Evolutionary conservation across 2,888 invertebrate genomes (phyloP).

Genomic region (Danaus chrysippus): DNA sequence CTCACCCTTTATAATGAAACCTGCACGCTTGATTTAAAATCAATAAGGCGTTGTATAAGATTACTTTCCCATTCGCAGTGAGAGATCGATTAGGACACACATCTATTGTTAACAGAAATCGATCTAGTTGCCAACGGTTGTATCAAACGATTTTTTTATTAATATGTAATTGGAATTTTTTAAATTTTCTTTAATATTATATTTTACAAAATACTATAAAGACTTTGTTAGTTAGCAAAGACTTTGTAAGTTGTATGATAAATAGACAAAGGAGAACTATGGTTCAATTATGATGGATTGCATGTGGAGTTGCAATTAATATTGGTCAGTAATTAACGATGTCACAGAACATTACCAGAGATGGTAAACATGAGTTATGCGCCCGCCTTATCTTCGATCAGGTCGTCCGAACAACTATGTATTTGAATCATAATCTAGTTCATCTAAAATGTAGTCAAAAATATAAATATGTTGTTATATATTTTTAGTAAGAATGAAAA

Average conservation of each 20-base stretch:
- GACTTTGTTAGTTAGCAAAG: not conserved
- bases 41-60: slow-evolving; percentile 69
- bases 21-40: slow-evolving; percentile 70
- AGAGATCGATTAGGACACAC: slow-evolving; percentile 70
- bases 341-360: slow-evolving; percentile 43
- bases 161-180: slow-evolving; percentile 45
- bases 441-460: not conserved
- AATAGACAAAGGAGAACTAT: slow-evolving; percentile 14
- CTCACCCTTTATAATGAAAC: slow-evolving; percentile 49
- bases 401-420: not conserved
- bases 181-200: not conserved
- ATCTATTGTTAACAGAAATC: slow-evolving; percentile 69
- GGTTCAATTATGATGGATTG: slow-evolving; percentile 25
- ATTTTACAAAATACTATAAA: not conserved
- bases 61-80: slow-evolving; percentile 68
- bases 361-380: slow-evolving; percentile 46
- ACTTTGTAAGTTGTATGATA: not conserved
- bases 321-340: slow-evolving; percentile 48
- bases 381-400: slow-evolving; percentile 30
- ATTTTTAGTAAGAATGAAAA: too few relatives aligned
- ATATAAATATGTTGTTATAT: not conserved
- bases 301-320: slow-evolving; percentile 49
- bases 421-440: not conserved
- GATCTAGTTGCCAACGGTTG: slow-evolving; percentile 58
- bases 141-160: slow-evolving; percentile 42